Evolutionary conservation across 2,113 vertebrate species (phyloP), one percentile per base, ranked within the genome.

Genomic region (Scophthalmus maximus): DNA sequence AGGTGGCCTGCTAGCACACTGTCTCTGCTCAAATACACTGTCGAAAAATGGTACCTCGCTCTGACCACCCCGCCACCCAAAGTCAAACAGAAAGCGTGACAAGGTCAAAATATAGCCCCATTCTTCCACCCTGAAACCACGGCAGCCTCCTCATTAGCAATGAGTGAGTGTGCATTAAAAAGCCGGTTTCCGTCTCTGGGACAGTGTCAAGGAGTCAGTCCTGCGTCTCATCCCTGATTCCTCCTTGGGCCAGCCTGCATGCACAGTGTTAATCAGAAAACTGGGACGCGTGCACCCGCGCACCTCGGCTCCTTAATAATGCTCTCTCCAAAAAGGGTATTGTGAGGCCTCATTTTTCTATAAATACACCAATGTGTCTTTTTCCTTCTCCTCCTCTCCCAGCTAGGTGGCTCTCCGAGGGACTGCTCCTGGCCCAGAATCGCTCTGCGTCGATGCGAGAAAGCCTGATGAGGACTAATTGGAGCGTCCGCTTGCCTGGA

Each of bases 271-370:
- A 92, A 92, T 92, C 89, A 89, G 86, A 91, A 93, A 94, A 91
- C 88, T 94, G 93, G 94, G 94, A 94, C 94, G 85, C 84, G 1
- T 78, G 84, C 90, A 84, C 90, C 90, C 87, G 83, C 78, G 87
- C 90, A 89, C 89, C 89, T 94, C 88, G 49, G 83, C 89, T 93
- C 91, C 92, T 93, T 94, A 90, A 93, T 94, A 91, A 93, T 92
- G 91, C 93, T 90, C 88, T 91, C 92, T 91, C 93, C 89, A 92
- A 93, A 93, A 93, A 91, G 86, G 91, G 88, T 93, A 90, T 93
- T 92, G 93, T 92, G 89, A 94, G 93, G 92, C 93, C 94, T 93
- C 89, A 90, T 93, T 95, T 93, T 91, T 92, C 92, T 94, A 95
- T 91, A 93, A 93, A 95, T 94, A 94, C 91, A 91, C 88, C 83